Evolutionary conservation across 2,797 vertebrate genomes (phyloP).

Genomic region (Chaunax sp.): DNA sequence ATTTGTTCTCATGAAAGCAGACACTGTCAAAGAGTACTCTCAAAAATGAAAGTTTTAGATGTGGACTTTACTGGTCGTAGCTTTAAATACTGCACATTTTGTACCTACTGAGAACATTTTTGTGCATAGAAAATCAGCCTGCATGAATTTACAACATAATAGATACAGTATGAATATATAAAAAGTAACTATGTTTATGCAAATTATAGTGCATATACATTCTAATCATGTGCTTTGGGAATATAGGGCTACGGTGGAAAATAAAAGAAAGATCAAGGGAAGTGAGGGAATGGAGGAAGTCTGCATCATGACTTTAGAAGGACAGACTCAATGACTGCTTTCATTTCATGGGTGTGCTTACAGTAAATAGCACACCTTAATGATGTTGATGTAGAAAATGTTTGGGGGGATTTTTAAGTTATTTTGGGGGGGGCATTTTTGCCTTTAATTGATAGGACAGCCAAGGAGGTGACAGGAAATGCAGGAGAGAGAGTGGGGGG

Average conservation of each 20-base stretch:
- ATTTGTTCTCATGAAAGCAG: conserved; percentile 71
- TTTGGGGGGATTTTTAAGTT: too few relatives aligned
- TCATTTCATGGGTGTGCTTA: conserved; percentile 27
- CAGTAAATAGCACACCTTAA: conserved; percentile 25
- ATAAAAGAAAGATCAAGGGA: conserved; percentile 55
- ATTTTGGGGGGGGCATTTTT: too few relatives aligned
- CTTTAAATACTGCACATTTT: conserved; percentile 12
- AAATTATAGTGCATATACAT: conserved; percentile 54
- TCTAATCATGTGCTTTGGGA: conserved; percentile 61
- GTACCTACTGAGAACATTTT: conserved; percentile 5
- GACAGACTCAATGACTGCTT: conserved; percentile 35
- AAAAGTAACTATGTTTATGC: conserved; percentile 54
- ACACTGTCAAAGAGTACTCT: conserved; percentile 65
- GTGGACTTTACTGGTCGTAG: conserved; percentile 22
- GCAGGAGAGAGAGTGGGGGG: too few relatives aligned
- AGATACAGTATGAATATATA: conserved; percentile 37
- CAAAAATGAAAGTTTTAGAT: conserved; percentile 50
- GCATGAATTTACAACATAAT: conserved; percentile 12
- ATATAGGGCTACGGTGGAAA: conserved; percentile 38
- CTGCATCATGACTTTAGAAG: conserved; percentile 15
- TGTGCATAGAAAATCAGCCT: conserved; percentile 28
- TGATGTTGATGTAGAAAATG: conserved; percentile 8
- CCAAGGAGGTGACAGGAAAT: too few relatives aligned
- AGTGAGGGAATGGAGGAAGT: conserved; percentile 21
- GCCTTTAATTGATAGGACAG: too few relatives aligned